Evolutionary conservation across 2,797 vertebrate species (phyloP), one percentile per base, ranked within the genome.

Genomic region (Percopsis omiscomaycus): DNA sequence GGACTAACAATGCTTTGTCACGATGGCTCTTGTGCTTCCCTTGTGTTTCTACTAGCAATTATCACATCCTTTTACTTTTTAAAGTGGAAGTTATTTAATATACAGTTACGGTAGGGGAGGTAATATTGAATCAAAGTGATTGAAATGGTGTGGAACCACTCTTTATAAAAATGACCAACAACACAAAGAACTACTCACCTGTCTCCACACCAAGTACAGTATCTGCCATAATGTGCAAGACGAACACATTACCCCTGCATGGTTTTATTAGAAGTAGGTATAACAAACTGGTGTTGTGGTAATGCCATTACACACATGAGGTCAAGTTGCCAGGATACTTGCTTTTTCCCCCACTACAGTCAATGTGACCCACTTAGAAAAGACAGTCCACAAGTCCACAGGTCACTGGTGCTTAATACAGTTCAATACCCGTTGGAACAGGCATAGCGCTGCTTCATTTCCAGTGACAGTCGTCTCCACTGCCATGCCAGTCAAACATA

Each of bases 1-100:
- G 87, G 74, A 86, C 73, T 78, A 0, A 92, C 84, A 87, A 84
- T 93, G 72, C 92, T 90, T 92, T 92, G 89, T 93, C 93, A 91
- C 88, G 55, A 93, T 68, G 85, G 89, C 89, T 90, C 92, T 92
- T 94, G 93, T 93, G 93, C 94, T 96, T 95, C 94, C 92, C 91
- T 88, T 92, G 88, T 84, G 89, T 93, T 95, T 95, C 90, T 94
- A 93, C 91, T 93, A 90, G 90, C 89, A 79, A 82, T 59, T 45
- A 83, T 92, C 85, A 91, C 89, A 47, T 57, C 60, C 50, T 80
- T 81, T 82, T 68, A 68, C 45, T 79, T 55, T 55, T 58, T 75
- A 68, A 52, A 9, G 49, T 49, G 15, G 16, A 49, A 89, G 90
- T 85, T 81, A 89, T 85, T 79, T 72, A 46, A 61, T 76, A 59